Percentiles rank a stretch among this genome's conserved stretches.
These are phyloP conservation scores for Pseudomyrmex sp. DNA, from an alignment of 1,140 invertebrate species.

Conservation along the genomic window DNA sequence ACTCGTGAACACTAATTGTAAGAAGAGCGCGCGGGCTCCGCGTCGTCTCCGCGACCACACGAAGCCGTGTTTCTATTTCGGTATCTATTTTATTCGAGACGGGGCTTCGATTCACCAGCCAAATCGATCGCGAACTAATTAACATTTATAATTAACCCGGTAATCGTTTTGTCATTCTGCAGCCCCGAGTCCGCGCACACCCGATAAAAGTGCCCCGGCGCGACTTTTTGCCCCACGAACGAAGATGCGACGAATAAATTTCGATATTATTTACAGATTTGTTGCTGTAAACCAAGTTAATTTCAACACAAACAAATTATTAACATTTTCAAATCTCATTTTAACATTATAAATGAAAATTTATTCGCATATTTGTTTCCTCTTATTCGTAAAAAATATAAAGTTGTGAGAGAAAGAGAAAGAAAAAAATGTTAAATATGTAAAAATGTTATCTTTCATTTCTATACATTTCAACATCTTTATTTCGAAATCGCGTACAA, in stretches of 20 bases:
- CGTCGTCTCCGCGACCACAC: constrained; percentile 76
- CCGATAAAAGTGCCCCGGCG: constrained; percentile 5
- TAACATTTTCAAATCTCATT: background rate
- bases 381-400: too few relatives aligned
- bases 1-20: constrained; percentile 69
- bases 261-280: too few relatives aligned
- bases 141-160: constrained; percentile 85
- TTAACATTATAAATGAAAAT: background rate
- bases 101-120: constrained; percentile 82
- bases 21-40: constrained; percentile 62
- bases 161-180: constrained; percentile 77
- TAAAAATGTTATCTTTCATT: background rate
- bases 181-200: constrained; percentile 35
- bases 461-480: background rate
- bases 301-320: background rate
- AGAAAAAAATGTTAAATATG: background rate
- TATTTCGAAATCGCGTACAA: constrained; percentile 17
- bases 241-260: background rate
- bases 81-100: constrained; percentile 83
- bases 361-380: too few relatives aligned
- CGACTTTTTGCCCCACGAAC: background rate
- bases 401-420: background rate
- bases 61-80: constrained; percentile 81
- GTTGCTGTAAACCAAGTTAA: background rate
- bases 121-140: constrained; percentile 85